Evolutionary conservation across 2,113 vertebrate species (phyloP).

Genomic region (Neotragus pygmaeus): DNA sequence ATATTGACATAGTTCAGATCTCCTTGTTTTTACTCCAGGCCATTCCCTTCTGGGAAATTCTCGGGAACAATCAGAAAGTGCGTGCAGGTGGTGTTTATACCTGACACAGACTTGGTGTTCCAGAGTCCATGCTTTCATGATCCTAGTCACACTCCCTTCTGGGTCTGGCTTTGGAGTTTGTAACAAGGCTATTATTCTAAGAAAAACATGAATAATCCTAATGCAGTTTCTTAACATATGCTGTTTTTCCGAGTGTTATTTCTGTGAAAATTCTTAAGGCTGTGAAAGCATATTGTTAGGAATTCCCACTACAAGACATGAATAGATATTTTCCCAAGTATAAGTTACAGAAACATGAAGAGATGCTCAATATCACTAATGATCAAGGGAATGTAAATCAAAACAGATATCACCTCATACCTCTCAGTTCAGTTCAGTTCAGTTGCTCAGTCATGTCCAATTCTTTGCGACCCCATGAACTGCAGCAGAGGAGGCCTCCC

Average conservation of each 20-base stretch:
- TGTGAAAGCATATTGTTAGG: neutral
- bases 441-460: no score
- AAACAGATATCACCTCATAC: neutral
- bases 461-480: no score
- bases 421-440: neutral
- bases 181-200: neutral
- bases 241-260: neutral
- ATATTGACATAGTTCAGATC: neutral
- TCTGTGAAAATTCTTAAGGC: neutral
- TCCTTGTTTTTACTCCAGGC: neutral
- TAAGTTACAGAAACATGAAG: neutral
- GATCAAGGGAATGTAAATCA: neutral
- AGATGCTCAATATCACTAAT: neutral
- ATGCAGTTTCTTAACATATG: neutral
- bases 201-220: neutral
- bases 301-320: neutral
- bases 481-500: no score
- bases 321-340: neutral
- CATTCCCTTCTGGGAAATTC: rapidly evolving
- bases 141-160: neutral
- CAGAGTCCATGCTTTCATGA: neutral
- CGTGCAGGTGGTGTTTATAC: rapidly evolving
- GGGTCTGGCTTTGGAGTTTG: neutral
- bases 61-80: neutral
- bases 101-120: rapidly evolving